phyloP scores from a whole-genome alignment of 1,140 invertebrate genomes.

The Cardiocondyla obscurior region DNA sequence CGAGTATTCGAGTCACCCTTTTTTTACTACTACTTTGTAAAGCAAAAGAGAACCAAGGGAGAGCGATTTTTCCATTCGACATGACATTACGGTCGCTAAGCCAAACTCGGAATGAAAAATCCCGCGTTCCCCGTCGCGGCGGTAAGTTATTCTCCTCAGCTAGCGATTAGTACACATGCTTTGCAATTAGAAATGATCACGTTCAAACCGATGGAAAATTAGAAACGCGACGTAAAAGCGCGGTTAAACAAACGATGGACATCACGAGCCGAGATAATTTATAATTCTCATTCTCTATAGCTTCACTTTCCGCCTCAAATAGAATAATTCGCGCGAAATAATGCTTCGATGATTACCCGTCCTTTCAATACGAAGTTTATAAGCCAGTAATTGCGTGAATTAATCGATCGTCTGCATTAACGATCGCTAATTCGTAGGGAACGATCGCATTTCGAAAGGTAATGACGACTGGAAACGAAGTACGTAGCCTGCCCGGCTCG shows the following conservation, averaged over 20 bases:
- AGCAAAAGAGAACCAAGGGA: background rate
- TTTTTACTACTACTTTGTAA: background rate
- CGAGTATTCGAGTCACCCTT: background rate
- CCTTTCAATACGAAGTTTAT: background rate
- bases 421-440: background rate
- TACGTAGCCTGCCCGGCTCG: too few relatives aligned
- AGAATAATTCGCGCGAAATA: background rate
- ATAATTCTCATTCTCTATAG: background rate
- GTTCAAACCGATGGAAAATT: background rate
- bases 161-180: background rate
- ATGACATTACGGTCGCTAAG: slow-evolving; percentile 27
- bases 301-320: background rate
- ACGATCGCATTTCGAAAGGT: background rate
- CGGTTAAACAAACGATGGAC: background rate
- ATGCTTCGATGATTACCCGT: background rate
- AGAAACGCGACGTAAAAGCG: background rate
- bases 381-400: background rate
- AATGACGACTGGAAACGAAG: background rate
- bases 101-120: slow-evolving; percentile 41
- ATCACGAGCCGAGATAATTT: background rate
- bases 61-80: slow-evolving; percentile 21
- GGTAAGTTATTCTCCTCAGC: slow-evolving; percentile 3
- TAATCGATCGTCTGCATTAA: background rate
- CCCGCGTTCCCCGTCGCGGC: background rate
- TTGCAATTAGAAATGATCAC: background rate